Evolutionary conservation across 1,140 invertebrate species (phyloP), one percentile per base, ranked within the genome.

Genomic region (Leptopilina clavipes): DNA sequence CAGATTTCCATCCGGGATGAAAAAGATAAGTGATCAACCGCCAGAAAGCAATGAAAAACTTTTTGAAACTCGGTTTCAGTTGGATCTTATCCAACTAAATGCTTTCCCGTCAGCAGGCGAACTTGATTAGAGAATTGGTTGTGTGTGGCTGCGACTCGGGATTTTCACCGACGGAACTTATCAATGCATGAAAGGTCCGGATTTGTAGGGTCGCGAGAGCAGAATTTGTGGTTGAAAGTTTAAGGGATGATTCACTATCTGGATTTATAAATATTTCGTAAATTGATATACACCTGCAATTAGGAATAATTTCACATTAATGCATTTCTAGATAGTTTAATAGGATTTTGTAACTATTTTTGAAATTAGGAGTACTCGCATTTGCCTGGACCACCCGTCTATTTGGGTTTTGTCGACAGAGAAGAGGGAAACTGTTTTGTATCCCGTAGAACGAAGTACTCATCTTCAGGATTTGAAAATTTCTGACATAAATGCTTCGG

Each of bases 21-120:
- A 65, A 65, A 65, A 65, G 56, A 65, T 65, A 65, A 31, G 56
- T 65, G 56, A 65, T 65, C 56, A 65, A 65, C 56, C 56, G 19
- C 22, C 22, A 65, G 9, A 31, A 65, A 65, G 22, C 56, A 65
- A 65, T 65, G 22, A 65, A 65, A 59, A 65, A 65, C 9, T 65
- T 65, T 40, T 31, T 14, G 14, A 65, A 65, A 65, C 22, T 31
- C 22, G 11, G 22, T 65, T 65, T 31, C 56, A 65, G 56, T n/a
- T 65, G 56, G 56, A 65, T 65, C 56, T 65, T 65, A 31, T 31
- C 56, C 56, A 65, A 65, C 56, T 65, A 65, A 31, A 65, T 65
- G 56, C 19, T 65, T 31, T 22, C 56, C 25, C 22, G 56, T 65
- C 19, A 65, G 56, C 3, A 22, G 19, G 25, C 22, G 3, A 65